Evolutionary conservation across 1,140 invertebrate species (phyloP), one percentile per base, ranked within the genome.

Genomic region (Diorhabda carinulata): DNA sequence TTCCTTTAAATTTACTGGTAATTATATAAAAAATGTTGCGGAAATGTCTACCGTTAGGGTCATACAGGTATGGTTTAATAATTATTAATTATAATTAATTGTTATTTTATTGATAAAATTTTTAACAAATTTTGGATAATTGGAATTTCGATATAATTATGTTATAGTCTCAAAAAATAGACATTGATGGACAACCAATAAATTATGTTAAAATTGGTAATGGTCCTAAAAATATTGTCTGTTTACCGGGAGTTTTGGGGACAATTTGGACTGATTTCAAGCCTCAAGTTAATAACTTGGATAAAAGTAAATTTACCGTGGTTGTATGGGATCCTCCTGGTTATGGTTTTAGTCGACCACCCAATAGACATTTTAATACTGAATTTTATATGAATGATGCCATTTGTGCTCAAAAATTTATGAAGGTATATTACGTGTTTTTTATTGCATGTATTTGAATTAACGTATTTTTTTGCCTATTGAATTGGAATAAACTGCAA

Each of bases 241-340:
- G 91, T 56, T 83, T 94, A 74, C 93, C 93, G 3, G 93, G 93
- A 62, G 89, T 90, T 0, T 77, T 94, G 56, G 92, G 88, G 43
- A 87, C 87, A 7, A 89, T 90, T 56, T 92, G 89, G 87, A 92
- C 89, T 2, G 91, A 95, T 78, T 95, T 94, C 76, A 88, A 86
- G 70, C 91, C 91, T 2, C 92, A 95, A 83, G 83, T 95, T 5
- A 86, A 90, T 72, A 84, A 86, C 8, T 81, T 95, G 9, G 84
- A 91, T 71, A 82, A 82, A 70, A 82, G 87, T 0, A 88, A 91
- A 71, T 89, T 93, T 67, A 92, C 89, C 5, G 73, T 95, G 7
- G 83, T 95, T n/a, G 90, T 87, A 0, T 94, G 92, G 91, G 94
- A 96, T 82, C 93, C 94, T 3, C 91, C 92, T 3, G 93, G 94